These are phyloP conservation scores for Selene dorsalis DNA, from an alignment of 2,797 vertebrate genomes.

Conservation along the genomic window DNA sequence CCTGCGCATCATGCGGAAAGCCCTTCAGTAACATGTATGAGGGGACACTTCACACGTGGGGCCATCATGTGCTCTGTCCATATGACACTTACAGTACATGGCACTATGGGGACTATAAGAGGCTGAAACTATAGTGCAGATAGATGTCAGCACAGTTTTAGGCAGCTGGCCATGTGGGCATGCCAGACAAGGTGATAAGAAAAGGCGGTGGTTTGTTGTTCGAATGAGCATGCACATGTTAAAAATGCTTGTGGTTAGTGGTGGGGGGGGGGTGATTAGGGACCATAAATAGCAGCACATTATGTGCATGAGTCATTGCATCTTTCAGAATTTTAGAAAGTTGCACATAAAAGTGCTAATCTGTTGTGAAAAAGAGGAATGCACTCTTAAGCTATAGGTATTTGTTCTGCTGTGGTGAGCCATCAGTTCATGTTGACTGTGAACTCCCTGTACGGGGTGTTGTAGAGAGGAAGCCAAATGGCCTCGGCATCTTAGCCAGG, in stretches of 20 bases:
- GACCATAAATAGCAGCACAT: neutral
- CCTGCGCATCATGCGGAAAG: slow-evolving; percentile 63
- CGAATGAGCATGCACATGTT: neutral
- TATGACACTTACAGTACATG: slow-evolving; percentile 44
- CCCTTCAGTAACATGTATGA: slow-evolving; percentile 45
- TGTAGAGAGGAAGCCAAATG: no score
- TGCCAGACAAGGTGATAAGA: slow-evolving; percentile 28
- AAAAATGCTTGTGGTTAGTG: neutral
- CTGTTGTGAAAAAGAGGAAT: neutral
- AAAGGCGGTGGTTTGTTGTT: slow-evolving; percentile 20
- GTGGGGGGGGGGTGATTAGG: neutral
- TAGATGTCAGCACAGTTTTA: slow-evolving; percentile 19
- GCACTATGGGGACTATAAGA: slow-evolving; percentile 24
- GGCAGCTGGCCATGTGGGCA: slow-evolving; percentile 11
- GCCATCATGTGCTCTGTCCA: slow-evolving; percentile 45
- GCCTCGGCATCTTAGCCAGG: no score
- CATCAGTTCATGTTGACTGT: no score
- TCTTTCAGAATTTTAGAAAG: neutral
- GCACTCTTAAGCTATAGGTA: neutral
- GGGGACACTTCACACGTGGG: slow-evolving; percentile 50
- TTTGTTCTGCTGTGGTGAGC: no score
- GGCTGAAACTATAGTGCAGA: slow-evolving; percentile 17
- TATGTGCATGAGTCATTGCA: neutral
- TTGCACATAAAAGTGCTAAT: neutral
- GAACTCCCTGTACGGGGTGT: no score